Evolutionary conservation across 2,888 invertebrate species (phyloP).

Genomic region (Trichogramma evanescens): DNA sequence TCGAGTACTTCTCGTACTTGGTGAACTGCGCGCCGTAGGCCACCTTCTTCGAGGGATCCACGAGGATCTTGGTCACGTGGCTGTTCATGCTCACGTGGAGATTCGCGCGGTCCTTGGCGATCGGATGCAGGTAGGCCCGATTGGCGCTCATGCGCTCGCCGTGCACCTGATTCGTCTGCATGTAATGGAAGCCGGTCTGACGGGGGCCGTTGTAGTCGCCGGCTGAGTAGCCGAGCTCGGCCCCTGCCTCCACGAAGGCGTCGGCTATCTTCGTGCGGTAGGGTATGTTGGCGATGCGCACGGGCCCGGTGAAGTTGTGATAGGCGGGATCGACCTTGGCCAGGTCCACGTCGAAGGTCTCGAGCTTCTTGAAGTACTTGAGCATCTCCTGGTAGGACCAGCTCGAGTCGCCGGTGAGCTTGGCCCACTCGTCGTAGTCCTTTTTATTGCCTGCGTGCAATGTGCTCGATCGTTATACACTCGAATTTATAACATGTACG

Average conservation of each 20-base stretch:
- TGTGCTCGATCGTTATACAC: no score
- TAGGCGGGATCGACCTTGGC: constrained; percentile 44
- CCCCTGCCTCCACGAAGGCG: constrained; percentile 58
- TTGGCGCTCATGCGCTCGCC: constrained; percentile 58
- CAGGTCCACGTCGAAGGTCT: background rate
- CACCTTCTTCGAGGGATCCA: constrained; percentile 57
- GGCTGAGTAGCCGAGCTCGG: constrained; percentile 56
- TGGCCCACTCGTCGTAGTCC: constrained; percentile 7
- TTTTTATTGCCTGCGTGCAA: constrained; percentile 1
- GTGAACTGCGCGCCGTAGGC: constrained; percentile 65
- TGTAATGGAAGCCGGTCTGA: constrained; percentile 59
- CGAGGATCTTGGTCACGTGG: constrained; percentile 58
- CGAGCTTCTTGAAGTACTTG: constrained; percentile 1
- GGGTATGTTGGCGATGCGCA: constrained; percentile 54
- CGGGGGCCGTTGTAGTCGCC: constrained; percentile 63
- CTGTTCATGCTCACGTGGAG: constrained; percentile 59
- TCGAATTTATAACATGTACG: no score
- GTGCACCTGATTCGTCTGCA: constrained; percentile 55
- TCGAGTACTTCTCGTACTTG: constrained; percentile 34
- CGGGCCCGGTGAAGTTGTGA: constrained; percentile 54
- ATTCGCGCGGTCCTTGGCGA: constrained; percentile 56
- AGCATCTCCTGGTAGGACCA: constrained; percentile 43
- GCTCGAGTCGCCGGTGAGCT: constrained; percentile 47
- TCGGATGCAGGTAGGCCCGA: constrained; percentile 55
- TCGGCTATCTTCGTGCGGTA: constrained; percentile 54